Conservation (phyloP, 2,888 invertebrate genomes). For the Fragum sueziense region DNA sequence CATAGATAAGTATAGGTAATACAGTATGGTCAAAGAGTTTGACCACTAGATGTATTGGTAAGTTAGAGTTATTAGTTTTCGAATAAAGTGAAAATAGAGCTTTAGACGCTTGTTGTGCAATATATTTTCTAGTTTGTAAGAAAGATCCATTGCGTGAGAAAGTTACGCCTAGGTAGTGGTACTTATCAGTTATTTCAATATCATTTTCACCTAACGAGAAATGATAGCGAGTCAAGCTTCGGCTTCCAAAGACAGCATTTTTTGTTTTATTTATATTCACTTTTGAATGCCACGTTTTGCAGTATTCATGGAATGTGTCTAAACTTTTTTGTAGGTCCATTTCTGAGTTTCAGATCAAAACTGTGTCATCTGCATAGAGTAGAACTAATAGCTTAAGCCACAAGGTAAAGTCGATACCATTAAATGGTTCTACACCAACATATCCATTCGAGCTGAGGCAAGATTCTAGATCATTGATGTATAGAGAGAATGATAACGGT, state of each 20-base stretch:
- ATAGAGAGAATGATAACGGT: slow-evolving; percentile 5
- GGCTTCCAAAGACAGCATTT: neutral
- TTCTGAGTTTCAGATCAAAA: neutral
- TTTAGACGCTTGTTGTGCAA: slow-evolving; percentile 4
- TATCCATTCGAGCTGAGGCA: neutral
- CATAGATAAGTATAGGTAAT: slow-evolving; percentile 25
- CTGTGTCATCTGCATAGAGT: slow-evolving; percentile 36
- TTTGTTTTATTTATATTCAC: neutral
- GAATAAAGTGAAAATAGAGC: neutral
- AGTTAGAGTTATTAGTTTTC: neutral
- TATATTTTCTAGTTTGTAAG: neutral
- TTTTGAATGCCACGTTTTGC: neutral
- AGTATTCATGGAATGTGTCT: slow-evolving; percentile 3
- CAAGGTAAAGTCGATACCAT: neutral
- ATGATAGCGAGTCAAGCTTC: neutral
- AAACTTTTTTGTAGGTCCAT: too few relatives aligned
- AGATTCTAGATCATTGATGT: neutral
- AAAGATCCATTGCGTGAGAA: slow-evolving; percentile 15
- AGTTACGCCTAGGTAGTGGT: slow-evolving; percentile 8
- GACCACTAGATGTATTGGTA: slow-evolving; percentile 16
- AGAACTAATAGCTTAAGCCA: slow-evolving; percentile 4
- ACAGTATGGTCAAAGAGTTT: slow-evolving; percentile 20
- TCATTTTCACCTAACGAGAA: neutral
- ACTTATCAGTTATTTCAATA: slow-evolving; percentile 16
- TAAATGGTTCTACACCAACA: neutral